Percentiles rank a stretch among this genome's conserved stretches.
Conservation (phyloP, 2,888 invertebrate species). For the Andrena chrysosceles region DNA sequence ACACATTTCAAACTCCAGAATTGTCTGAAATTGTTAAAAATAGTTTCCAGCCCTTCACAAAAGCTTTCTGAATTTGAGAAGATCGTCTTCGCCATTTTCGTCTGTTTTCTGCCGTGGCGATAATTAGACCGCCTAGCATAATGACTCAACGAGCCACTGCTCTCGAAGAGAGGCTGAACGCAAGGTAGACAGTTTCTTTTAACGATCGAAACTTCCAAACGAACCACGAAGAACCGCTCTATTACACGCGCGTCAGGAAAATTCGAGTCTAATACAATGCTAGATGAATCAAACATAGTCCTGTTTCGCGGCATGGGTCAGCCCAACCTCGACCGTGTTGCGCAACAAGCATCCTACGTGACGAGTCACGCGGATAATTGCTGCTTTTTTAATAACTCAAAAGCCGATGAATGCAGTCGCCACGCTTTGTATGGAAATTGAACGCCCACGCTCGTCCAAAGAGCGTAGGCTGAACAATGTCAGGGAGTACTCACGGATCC, state of each 20-base stretch:
- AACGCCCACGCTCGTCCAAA: conserved; percentile 34
- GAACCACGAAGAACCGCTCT: conserved; percentile 74
- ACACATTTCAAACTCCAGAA: too few relatives aligned
- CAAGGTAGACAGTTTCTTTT: conserved; percentile 63
- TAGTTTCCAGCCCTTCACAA: not conserved
- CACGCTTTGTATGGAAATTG: conserved; percentile 74
- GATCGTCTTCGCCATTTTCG: not conserved
- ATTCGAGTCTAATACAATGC: conserved; percentile 32
- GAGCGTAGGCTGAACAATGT: conserved; percentile 37
- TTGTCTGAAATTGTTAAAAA: too few relatives aligned
- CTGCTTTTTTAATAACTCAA: conserved; percentile 66
- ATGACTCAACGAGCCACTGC: conserved; percentile 67
- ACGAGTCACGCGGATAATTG: conserved; percentile 52
- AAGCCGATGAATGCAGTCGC: conserved; percentile 62
- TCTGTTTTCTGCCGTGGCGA: conserved; percentile 25
- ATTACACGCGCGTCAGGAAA: conserved; percentile 64
- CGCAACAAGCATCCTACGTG: conserved; percentile 45
- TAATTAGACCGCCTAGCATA: conserved; percentile 66
- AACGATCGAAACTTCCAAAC: conserved; percentile 76
- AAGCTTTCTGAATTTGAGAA: not conserved
- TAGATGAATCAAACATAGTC: not conserved
- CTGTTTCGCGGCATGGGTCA: not conserved
- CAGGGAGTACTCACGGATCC: conserved; percentile 11
- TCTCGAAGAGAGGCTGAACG: conserved; percentile 53
- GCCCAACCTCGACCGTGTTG: conserved; percentile 33